These are phyloP conservation scores for Pyrrhia umbra DNA, from an alignment of 2,888 invertebrate species.

Conservation along the genomic window DNA sequence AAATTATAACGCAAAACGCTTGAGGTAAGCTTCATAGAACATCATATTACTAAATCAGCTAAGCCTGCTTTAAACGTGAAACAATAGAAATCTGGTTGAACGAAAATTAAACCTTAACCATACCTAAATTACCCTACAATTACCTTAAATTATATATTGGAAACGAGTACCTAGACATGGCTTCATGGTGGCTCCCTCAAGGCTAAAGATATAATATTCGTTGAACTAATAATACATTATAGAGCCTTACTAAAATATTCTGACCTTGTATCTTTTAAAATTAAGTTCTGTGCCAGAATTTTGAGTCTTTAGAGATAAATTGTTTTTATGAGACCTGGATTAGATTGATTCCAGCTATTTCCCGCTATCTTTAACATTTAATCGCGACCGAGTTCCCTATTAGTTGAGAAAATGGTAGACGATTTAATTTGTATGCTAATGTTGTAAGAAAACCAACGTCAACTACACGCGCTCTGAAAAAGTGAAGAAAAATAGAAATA, in stretches of 20 bases:
- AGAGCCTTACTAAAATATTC: not conserved
- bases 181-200: constrained; percentile 17
- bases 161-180: constrained; percentile 2
- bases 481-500: constrained; percentile 44
- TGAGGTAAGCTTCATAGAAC: constrained; percentile 25
- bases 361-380: constrained; percentile 74
- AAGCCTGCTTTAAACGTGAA: not conserved
- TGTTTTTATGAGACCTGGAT: constrained; percentile 34
- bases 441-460: constrained; percentile 67
- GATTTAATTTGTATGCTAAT: constrained; percentile 86
- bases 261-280: not conserved
- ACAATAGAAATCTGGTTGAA: not conserved
- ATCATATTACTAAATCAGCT: constrained; percentile 22
- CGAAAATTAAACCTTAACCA: constrained; percentile 12
- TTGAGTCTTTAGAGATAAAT: not conserved
- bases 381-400: constrained; percentile 64
- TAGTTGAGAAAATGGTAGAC: constrained; percentile 67
- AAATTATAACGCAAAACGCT: constrained; percentile 23
- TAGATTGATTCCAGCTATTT: constrained; percentile 48
- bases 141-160: constrained; percentile 36
- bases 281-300: not conserved
- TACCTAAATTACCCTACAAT: constrained; percentile 36
- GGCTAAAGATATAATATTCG: not conserved
- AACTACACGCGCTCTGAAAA: constrained; percentile 48
- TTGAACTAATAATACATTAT: constrained; percentile 8